A percentile compares a stretch with the other conserved stretches of the same genome.
These are phyloP conservation scores for Dermolepida albohirtum DNA, from an alignment of 2,888 invertebrate genomes.

Conservation along the genomic window DNA sequence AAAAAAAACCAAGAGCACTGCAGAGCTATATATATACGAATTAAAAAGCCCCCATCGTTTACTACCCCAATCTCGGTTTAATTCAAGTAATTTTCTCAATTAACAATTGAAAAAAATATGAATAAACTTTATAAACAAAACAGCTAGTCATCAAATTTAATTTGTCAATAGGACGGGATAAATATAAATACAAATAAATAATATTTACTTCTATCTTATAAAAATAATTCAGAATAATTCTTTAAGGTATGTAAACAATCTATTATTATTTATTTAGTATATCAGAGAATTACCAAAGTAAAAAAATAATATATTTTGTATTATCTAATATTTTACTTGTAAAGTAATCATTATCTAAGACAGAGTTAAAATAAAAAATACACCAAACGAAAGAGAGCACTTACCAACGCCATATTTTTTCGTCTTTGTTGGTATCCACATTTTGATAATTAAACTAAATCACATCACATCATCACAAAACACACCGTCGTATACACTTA, in stretches of 20 bases:
- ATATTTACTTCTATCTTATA: too few relatives aligned
- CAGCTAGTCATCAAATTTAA: constrained; percentile 19
- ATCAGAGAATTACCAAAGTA: neutral
- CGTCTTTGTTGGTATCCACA: constrained; percentile 81
- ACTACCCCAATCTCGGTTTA: constrained; percentile 5
- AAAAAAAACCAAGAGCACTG: constrained; percentile 16
- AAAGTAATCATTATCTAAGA: neutral
- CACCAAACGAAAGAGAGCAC: constrained; percentile 56
- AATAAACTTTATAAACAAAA: constrained; percentile 17
- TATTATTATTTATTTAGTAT: neutral
- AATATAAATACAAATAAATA: constrained; percentile 12
- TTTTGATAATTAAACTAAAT: constrained; percentile 58
- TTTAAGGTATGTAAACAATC: neutral
- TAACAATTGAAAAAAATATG: constrained; percentile 11
- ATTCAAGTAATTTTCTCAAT: neutral
- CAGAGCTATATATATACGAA: neutral
- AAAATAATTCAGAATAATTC: neutral
- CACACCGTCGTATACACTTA: constrained; percentile 48
- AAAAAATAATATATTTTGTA: neutral
- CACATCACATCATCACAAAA: constrained; percentile 55
- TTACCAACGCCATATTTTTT: constrained; percentile 82
- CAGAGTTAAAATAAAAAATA: too few relatives aligned
- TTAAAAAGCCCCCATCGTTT: neutral
- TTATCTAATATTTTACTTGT: constrained; percentile 7
- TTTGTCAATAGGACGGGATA: neutral